These are phyloP conservation scores for Hetaerina americana DNA, from an alignment of 1,140 invertebrate genomes.

Conservation along the genomic window DNA sequence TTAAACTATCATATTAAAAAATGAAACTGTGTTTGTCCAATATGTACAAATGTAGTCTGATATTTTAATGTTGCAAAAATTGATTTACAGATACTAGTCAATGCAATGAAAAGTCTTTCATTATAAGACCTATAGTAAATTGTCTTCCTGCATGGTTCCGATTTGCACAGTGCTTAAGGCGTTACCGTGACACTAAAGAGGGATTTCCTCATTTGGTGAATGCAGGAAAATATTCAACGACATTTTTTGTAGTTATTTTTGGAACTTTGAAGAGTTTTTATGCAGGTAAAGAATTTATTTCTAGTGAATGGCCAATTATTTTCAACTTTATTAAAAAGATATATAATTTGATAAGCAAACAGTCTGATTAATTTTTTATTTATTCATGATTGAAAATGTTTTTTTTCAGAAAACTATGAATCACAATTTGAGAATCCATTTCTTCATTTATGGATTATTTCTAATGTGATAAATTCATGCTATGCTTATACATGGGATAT, in stretches of 20 bases:
- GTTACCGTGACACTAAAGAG: conserved; percentile 79
- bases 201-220: conserved; percentile 93
- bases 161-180: conserved; percentile 91
- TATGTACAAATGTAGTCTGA: conserved; percentile 62
- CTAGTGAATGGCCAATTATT: too few species aligned
- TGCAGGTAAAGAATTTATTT: conserved; percentile 35
- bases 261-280: conserved; percentile 56
- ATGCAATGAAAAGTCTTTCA: conserved; percentile 17
- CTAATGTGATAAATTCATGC: conserved; percentile 54
- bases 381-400: background rate
- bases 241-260: conserved; percentile 88
- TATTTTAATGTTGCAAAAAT: conserved; percentile 39
- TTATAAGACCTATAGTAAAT: conserved; percentile 62
- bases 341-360: too few species aligned
- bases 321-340: too few species aligned
- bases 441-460: conserved; percentile 55
- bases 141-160: conserved; percentile 93
- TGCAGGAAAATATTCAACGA: conserved; percentile 96
- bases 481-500: conserved; percentile 81
- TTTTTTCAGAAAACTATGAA: conserved; percentile 25
- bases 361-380: too few species aligned
- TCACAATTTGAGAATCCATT: conserved; percentile 42
- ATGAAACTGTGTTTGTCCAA: too few species aligned
- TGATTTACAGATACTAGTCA: background rate
- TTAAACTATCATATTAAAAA: too few species aligned